Evolutionary conservation across 2,888 invertebrate species (phyloP), one percentile per base, ranked within the genome.

Genomic region (Drosophila bunnanda): DNA sequence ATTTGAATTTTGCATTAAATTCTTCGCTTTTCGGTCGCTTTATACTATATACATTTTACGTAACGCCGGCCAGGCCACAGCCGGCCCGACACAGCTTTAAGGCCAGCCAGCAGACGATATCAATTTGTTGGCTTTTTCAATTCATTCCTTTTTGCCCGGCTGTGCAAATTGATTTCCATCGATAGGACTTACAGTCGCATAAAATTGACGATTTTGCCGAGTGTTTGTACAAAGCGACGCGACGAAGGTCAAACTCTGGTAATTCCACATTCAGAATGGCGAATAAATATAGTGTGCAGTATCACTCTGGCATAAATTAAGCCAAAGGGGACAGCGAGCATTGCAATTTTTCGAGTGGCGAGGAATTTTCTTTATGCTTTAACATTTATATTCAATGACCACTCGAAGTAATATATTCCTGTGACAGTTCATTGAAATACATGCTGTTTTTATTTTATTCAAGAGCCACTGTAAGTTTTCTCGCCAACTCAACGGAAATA

Each of bases 91-190:
- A 12, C 9, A 36, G 59, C 60, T 77, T 75, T 75, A 71, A 65
- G 60, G 50, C 52, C 54, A 48, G 43, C 50, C 54, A 43, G 53
- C 74, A 75, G 65, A 78, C 62, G 62, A 38, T 68, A 54, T 64
- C 85, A 82, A 77, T 77, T 79, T 82, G 66, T 77, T 79, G 69
- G 57, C 46, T 43, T 44, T 54, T 70, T 15, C 65, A 58, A 56
- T 55, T 66, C 68, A 56, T 46, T 68, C 25, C 34, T 12, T 22
- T n/a, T 36, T 56, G 69, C 55, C 34, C 38, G 25, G 44, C 25
- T 65, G 57, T 62, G 62, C 69, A 78, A 82, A 82, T 82, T 85
- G 82, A 82, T 82, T 88, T 82, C 54, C 82, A 78, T 78, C 78
- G 86, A 85, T 80, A 55, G 66, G 77, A 58, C 34, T 44, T 53